phyloP scores from a whole-genome alignment of 2,797 vertebrate species.

The Gobio occitaniae region DNA sequence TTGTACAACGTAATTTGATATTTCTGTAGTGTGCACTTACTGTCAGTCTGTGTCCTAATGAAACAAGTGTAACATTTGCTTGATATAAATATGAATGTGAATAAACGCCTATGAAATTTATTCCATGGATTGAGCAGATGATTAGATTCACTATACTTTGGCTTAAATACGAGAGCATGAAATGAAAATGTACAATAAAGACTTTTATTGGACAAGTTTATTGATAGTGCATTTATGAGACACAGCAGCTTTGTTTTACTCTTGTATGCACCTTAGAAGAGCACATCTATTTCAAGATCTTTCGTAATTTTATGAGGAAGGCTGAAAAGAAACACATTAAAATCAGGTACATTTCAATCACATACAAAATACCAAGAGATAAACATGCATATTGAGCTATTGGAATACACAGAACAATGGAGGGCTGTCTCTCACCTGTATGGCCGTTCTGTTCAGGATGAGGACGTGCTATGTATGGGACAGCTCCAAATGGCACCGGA shows the following conservation, averaged over 20 bases:
- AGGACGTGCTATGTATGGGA: slow-evolving; percentile 87
- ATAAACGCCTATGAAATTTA: slow-evolving; percentile 9
- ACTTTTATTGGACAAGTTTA: slow-evolving; percentile 7
- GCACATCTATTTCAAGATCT: slow-evolving; percentile 67
- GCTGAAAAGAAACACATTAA: slow-evolving; percentile 74
- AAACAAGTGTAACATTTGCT: slow-evolving; percentile 6
- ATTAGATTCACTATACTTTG: neutral
- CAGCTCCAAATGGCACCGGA: slow-evolving; percentile 64
- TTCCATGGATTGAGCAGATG: neutral
- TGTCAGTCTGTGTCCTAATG: neutral
- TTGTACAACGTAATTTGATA: slow-evolving; percentile 35
- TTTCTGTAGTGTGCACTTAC: slow-evolving; percentile 13
- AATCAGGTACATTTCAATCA: neutral
- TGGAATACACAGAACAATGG: neutral
- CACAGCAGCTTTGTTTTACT: neutral
- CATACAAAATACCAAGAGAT: neutral
- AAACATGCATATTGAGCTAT: neutral
- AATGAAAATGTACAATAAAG: neutral
- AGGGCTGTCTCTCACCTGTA: slow-evolving; percentile 80
- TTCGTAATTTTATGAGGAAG: slow-evolving; percentile 92
- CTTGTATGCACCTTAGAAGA: neutral
- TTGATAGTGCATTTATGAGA: neutral
- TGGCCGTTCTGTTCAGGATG: slow-evolving; percentile 82
- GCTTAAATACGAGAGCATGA: neutral
- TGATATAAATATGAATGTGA: neutral